Evolutionary conservation across 2,888 invertebrate genomes (phyloP).

Genomic region (Pandemis corylana): DNA sequence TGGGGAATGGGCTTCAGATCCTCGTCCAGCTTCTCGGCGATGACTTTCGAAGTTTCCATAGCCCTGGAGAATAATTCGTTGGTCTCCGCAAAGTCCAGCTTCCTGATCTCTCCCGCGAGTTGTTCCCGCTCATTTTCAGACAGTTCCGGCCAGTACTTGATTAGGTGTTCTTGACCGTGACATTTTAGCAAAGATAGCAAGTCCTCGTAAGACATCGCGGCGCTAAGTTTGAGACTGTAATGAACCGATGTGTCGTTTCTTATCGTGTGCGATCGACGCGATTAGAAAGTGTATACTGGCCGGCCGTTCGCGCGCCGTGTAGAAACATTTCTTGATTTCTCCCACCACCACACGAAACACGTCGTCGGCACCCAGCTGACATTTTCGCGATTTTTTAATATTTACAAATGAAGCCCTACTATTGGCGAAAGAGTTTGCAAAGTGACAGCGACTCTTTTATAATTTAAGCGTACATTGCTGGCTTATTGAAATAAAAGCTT

Average conservation of each 20-base stretch:
- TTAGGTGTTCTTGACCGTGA: constrained; percentile 92
- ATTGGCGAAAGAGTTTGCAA: neutral
- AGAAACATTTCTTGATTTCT: constrained; percentile 71
- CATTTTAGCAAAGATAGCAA: constrained; percentile 81
- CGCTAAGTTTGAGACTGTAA: constrained; percentile 45
- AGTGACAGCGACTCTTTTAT: constrained; percentile 1
- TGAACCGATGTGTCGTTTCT: constrained; percentile 44
- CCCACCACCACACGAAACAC: constrained; percentile 78
- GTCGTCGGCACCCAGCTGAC: constrained; percentile 67
- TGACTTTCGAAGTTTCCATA: constrained; percentile 84
- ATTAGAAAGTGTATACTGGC: constrained; percentile 81
- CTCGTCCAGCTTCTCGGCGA: constrained; percentile 90
- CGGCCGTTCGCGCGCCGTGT: constrained; percentile 55
- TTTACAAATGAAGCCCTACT: constrained; percentile 38
- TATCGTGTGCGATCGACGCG: constrained; percentile 63
- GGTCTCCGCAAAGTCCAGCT: constrained; percentile 90
- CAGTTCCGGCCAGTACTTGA: constrained; percentile 92
- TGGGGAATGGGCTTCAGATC: constrained; percentile 93
- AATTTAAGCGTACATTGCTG: constrained; percentile 10
- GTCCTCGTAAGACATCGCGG: constrained; percentile 82
- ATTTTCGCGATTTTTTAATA: constrained; percentile 48
- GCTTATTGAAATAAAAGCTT: neutral
- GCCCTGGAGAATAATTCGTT: constrained; percentile 88
- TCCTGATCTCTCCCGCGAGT: constrained; percentile 86
- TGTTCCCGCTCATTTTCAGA: constrained; percentile 85